phyloP scores from a whole-genome alignment of 2,113 vertebrate species.

The Gallinago media region DNA sequence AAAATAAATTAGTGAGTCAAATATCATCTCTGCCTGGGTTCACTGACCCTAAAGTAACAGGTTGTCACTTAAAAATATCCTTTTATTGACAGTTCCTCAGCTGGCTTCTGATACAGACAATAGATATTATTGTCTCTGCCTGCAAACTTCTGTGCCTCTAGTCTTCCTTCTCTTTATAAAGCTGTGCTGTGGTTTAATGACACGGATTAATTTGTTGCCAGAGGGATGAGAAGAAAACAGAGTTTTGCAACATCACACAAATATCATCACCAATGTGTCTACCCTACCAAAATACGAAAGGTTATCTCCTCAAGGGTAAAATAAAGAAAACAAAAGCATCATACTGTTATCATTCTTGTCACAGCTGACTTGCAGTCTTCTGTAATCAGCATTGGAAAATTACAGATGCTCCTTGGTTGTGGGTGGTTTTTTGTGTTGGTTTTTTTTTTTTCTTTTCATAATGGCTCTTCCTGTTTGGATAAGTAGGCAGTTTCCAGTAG shows the following conservation, averaged over 20 bases:
- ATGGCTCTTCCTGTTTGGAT: background rate
- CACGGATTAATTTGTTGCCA: background rate
- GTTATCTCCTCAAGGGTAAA: conserved; percentile 66
- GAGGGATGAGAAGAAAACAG: background rate
- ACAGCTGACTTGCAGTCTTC: background rate
- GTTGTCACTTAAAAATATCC: background rate
- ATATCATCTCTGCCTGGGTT: background rate
- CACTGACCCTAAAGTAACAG: background rate
- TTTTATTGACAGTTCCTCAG: background rate
- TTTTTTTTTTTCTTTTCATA: background rate
- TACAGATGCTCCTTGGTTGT: conserved; percentile 10
- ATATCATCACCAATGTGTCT: background rate
- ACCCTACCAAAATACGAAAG: conserved; percentile 18
- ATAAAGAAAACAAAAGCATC: conserved; percentile 54
- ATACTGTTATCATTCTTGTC: conserved; percentile 19
- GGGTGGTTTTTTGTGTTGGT: background rate
- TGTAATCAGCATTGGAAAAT: conserved; percentile 39
- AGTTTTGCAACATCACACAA: conserved; percentile 27
- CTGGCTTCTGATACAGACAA: background rate
- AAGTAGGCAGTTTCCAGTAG: background rate
- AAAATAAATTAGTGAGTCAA: background rate
- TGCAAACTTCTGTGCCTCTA: background rate
- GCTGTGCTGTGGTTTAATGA: background rate
- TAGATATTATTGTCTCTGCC: background rate
- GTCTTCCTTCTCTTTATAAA: background rate